Base-by-base conservation (phyloP, 1,140 invertebrate species). In the Leptinotarsa texana region DNA sequence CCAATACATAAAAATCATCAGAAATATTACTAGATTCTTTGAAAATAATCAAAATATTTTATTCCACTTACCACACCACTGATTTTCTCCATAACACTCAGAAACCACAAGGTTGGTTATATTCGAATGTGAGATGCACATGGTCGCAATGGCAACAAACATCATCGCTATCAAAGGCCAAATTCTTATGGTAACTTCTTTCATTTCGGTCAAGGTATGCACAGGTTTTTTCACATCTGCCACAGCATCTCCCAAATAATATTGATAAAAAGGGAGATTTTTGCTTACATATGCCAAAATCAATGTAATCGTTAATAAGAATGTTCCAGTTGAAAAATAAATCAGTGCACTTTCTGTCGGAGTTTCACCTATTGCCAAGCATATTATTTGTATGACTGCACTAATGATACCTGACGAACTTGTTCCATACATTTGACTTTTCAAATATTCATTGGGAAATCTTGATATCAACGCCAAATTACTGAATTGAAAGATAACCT, bases 101-200 rank as follows among this genome's bases (percentile, higher is more conserved):
- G 70, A 72, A 13, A 72, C 70, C 13, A 72, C 70, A 11, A 72
- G 57, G 63, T 63, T 72, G 8, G 70, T 72, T 24, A 72, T 72
- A 17, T 21, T 62, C 17, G 21, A n/a, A 72, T 62, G 27, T 15
- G 48, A 22, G 8, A 72, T 33, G 18, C 49, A 22, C 17, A 13
- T n/a, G n/a, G 66, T 47, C n/a, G 13, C 66, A 42, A 42, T 68
- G n/a, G 66, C 42, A 42, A 68, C 13, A 13, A 68, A n/a, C 24
- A 68, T 27, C 6, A 42, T 42, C 2, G 11, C 15, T n/a, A 68
- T 42, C 66, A 68, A 42, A 18, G 66, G 66, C 66, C 66, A 49
- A n/a, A 68, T 68, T 68, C 1, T 4, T 17, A 18, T 18, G 3
- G n/a, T 33, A n/a, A 42, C 66, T 42, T 49, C 27, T 33, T 48